Evolutionary conservation across 1,140 invertebrate genomes (phyloP), one percentile per base, ranked within the genome.

Genomic region (Drosophila nigrodunni): DNA sequence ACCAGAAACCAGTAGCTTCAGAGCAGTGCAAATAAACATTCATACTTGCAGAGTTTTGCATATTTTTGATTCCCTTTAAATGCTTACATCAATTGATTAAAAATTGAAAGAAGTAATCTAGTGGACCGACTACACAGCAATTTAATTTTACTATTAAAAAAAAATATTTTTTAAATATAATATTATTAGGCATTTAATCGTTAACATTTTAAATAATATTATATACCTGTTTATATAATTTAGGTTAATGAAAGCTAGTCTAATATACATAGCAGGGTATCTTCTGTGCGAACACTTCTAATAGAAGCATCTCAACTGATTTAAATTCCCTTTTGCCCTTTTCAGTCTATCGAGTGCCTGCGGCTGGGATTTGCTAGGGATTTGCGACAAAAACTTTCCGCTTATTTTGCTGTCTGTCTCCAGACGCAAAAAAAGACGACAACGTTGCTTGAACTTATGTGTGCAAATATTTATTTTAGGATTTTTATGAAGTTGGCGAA

Each of bases 381-480:
- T 80, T 80, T 88, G 79, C 59, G 55, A 77, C 47, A 80, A 55
- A 30, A 87, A 87, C 30, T 71, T 81, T 79, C 64, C 54, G 79
- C 83, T 83, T 88, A 80, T 74, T 60, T 69, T 52, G 55, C 74
- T 55, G 64, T 71, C 80, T 79, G 74, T 78, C 72, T 67, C 46
- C 54, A 76, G 43, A 50, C 35, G 34, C 11, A 11, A 15, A 55
- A 11, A 5, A 37, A 30, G 46, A 74, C 35, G 74, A 75, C 65
- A 74, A 47, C 43, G 77, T 43, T 37, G 50, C 39, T 54, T 54
- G 59, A 70, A 75, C 73, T 75, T 70, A 65, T 76, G 60, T 87
- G 83, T 66, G 67, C 77, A 87, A 89, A 87, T 87, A 87, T 87
- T 87, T 88, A 77, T 83, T 72, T 74, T 88, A 11, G 77, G 76